These are phyloP conservation scores for Rhodeus uyekii DNA, from an alignment of 2,797 vertebrate species.

Conservation along the genomic window DNA sequence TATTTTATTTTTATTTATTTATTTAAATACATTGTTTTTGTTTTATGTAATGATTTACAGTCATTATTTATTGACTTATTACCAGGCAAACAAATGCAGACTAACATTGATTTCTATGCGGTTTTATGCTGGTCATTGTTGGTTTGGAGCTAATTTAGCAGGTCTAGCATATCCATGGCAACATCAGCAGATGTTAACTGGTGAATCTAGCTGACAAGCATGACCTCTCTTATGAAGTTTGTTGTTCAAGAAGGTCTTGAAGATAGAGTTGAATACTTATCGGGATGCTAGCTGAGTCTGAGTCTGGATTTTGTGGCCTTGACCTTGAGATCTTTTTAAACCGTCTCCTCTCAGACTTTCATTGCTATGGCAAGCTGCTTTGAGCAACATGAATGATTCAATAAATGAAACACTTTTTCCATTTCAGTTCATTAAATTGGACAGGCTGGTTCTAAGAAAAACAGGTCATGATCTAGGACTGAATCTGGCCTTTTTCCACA, in stretches of 20 bases:
- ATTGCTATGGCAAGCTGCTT: background rate
- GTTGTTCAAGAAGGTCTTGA: background rate
- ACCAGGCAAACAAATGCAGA: background rate
- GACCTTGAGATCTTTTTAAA: background rate
- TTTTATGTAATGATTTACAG: background rate
- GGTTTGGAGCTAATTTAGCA: background rate
- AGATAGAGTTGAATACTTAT: background rate
- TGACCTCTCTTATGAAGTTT: background rate
- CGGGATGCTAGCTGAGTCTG: background rate
- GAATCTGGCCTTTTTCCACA: background rate
- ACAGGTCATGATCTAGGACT: background rate
- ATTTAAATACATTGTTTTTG: background rate
- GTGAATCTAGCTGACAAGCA: background rate
- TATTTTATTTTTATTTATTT: too few species aligned
- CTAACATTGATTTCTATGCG: background rate
- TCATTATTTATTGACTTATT: background rate
- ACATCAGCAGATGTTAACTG: background rate
- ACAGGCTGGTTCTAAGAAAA: background rate
- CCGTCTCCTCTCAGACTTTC: background rate
- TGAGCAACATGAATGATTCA: background rate
- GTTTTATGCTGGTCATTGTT: background rate
- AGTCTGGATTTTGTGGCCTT: background rate
- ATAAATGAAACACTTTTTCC: background rate
- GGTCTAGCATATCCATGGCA: background rate
- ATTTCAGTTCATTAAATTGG: background rate